A percentile compares a stretch with the other conserved stretches of the same genome.
Conservation (phyloP, 2,888 invertebrate species). For the Masnerella sp. region DNA sequence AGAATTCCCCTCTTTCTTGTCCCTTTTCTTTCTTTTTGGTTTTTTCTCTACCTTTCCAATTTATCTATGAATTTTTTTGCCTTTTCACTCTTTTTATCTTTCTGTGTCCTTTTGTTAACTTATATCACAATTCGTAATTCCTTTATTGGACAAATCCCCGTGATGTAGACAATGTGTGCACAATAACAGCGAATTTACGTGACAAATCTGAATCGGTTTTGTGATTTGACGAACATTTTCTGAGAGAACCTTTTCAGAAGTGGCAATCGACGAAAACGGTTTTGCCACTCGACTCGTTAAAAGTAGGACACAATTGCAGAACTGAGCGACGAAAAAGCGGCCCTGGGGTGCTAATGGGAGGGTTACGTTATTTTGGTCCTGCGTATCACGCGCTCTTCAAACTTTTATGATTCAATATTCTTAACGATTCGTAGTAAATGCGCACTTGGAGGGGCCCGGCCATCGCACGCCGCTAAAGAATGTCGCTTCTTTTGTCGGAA, state of each 20-base stretch:
- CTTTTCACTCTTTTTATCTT: too few relatives aligned
- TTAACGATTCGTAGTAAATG: conserved; percentile 30
- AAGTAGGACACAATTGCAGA: conserved; percentile 27
- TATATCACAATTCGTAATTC: too few relatives aligned
- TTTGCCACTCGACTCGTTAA: conserved; percentile 27
- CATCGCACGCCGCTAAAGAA: conserved; percentile 14
- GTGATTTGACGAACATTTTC: not conserved
- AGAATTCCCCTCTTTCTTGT: too few relatives aligned
- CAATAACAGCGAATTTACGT: not conserved
- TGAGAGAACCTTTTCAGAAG: conserved; percentile 14
- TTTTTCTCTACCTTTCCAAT: too few relatives aligned
- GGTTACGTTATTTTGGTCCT: conserved; percentile 39
- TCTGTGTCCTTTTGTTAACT: too few relatives aligned
- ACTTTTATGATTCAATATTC: conserved; percentile 39
- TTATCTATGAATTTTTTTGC: too few relatives aligned
- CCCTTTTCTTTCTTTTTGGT: too few relatives aligned
- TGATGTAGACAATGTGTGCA: not conserved
- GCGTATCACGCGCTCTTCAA: conserved; percentile 38
- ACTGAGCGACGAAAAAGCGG: conserved; percentile 27
- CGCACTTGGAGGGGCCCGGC: conserved; percentile 7
- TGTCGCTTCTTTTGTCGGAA: not conserved
- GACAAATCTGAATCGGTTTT: conserved; percentile 4
- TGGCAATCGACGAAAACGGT: conserved; percentile 30
- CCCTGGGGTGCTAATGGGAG: conserved; percentile 37
- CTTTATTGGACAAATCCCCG: too few relatives aligned